Percentiles rank a stretch among this genome's conserved stretches.
These are phyloP conservation scores for Pipra filicauda DNA, from an alignment of 2,113 vertebrate species.

Conservation along the genomic window DNA sequence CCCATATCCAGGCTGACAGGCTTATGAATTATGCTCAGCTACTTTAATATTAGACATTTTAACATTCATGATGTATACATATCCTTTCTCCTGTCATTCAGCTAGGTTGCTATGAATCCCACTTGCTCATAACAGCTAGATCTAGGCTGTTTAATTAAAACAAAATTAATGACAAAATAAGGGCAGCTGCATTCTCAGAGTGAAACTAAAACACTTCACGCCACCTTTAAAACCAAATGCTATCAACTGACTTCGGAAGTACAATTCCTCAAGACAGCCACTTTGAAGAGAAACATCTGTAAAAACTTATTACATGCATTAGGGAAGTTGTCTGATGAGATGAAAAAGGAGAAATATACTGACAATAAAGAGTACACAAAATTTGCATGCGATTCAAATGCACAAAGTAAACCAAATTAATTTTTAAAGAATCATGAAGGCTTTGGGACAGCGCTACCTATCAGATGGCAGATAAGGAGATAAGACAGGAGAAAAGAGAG, in stretches of 20 bases:
- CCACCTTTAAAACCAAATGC: background rate
- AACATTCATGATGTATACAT: background rate
- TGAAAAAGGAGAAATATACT: background rate
- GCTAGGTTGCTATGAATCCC: background rate
- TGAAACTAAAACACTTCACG: background rate
- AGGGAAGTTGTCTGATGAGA: background rate
- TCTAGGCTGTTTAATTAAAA: background rate
- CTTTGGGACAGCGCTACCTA: background rate
- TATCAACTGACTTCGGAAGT: background rate
- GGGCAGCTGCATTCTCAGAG: background rate
- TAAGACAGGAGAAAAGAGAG: background rate
- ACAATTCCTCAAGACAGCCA: background rate
- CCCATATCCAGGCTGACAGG: background rate
- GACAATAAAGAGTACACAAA: background rate
- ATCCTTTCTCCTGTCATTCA: background rate
- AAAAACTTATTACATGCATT: background rate
- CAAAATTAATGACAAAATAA: background rate
- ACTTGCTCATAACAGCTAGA: background rate
- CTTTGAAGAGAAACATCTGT: background rate
- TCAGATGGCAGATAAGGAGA: background rate
- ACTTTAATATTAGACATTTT: background rate
- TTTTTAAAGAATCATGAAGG: background rate
- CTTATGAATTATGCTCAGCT: background rate
- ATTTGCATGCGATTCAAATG: background rate
- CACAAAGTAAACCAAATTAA: background rate